phyloP scores from a whole-genome alignment of 2,113 vertebrate species.

The Phocoena sinus region DNA sequence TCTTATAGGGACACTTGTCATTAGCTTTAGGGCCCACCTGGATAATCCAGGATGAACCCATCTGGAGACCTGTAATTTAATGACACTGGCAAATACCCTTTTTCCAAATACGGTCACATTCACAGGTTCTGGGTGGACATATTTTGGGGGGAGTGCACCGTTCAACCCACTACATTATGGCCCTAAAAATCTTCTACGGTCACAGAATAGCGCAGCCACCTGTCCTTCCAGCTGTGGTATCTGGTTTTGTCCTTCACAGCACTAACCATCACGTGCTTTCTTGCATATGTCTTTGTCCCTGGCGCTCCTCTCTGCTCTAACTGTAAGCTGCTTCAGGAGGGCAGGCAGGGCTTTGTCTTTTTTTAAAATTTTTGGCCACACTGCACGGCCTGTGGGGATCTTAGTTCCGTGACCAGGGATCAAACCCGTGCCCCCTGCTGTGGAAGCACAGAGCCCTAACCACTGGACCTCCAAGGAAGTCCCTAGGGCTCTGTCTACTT shows the following conservation, averaged over 20 bases:
- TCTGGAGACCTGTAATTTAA: background rate
- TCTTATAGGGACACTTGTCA: background rate
- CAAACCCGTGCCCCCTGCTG: background rate
- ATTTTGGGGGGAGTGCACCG: background rate
- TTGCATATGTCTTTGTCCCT: background rate
- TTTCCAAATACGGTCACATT: background rate
- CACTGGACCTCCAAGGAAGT: background rate
- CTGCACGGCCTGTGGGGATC: background rate
- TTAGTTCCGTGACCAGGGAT: background rate
- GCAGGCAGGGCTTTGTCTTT: background rate
- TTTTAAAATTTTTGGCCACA: background rate
- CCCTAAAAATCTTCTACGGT: background rate
- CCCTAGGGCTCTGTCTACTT: background rate
- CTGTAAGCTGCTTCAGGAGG: no score
- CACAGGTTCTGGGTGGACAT: background rate
- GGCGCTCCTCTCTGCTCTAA: background rate
- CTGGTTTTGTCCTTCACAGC: background rate
- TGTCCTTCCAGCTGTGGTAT: fast-evolving
- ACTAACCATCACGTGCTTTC: fast-evolving
- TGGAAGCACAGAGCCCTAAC: fast-evolving
- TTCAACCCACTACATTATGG: background rate
- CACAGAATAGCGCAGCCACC: background rate
- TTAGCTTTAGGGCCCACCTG: background rate
- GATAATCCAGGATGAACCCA: background rate
- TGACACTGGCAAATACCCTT: background rate